Conservation (phyloP, 2,113 vertebrate genomes). For the Paradisaea rubra region DNA sequence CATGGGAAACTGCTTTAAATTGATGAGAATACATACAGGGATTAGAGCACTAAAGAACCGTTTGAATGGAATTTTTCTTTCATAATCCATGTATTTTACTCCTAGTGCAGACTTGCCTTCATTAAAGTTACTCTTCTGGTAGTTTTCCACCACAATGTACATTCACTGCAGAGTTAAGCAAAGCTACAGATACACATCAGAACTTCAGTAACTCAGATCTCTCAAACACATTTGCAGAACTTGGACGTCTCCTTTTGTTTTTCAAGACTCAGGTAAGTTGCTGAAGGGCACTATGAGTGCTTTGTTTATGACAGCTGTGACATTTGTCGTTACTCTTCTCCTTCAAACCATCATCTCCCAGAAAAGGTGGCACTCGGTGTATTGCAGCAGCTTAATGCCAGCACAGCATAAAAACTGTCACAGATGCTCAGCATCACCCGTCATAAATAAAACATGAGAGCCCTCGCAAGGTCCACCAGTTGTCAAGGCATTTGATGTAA, state of each 20-base stretch:
- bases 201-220: neutral
- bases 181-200: neutral
- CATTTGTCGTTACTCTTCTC: neutral
- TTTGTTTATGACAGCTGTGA: neutral
- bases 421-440: neutral
- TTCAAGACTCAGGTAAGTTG: neutral
- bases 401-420: neutral
- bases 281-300: neutral
- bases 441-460: slow-evolving; percentile 34
- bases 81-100: neutral
- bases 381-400: neutral
- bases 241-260: neutral
- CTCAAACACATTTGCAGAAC: neutral
- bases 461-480: neutral
- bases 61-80: neutral
- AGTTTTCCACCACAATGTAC: neutral
- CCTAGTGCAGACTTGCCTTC: neutral
- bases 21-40: neutral
- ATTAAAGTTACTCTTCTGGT: neutral
- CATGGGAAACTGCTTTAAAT: neutral
- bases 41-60: neutral
- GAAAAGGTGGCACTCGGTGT: neutral
- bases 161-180: fast-evolving
- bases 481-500: neutral
- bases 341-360: neutral